These are phyloP conservation scores for Chrosomus eos DNA, from an alignment of 2,797 vertebrate species.

Conservation along the genomic window DNA sequence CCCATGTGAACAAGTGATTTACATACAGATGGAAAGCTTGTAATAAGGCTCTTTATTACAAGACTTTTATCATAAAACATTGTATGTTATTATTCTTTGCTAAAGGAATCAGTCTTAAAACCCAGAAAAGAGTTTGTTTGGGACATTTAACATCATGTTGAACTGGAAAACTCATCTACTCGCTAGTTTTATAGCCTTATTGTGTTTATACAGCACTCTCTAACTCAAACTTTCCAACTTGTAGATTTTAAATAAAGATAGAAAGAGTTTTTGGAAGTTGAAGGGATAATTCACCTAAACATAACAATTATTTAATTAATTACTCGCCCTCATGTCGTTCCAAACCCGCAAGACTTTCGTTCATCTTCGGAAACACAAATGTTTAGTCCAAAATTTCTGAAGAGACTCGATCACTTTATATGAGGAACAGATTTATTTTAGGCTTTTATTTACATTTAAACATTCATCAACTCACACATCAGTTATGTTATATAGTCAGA, in stretches of 20 bases:
- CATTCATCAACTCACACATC: no score
- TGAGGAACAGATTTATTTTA: no score
- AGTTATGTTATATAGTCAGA: neutral
- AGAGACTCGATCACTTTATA: no score
- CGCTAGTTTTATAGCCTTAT: neutral
- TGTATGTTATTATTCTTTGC: neutral
- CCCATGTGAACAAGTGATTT: slow-evolving; percentile 17
- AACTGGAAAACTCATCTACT: neutral
- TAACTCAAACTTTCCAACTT: neutral
- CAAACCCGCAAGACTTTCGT: neutral
- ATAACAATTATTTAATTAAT: neutral
- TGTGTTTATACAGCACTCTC: neutral
- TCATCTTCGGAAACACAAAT: neutral
- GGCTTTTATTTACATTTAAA: no score
- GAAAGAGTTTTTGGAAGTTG: neutral
- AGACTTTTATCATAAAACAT: neutral
- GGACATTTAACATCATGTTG: neutral
- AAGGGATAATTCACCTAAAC: neutral
- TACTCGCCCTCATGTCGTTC: neutral
- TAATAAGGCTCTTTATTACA: neutral
- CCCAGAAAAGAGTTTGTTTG: neutral
- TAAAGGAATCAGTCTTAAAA: neutral
- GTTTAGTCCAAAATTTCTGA: no score
- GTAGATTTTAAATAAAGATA: neutral
- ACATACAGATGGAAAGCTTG: neutral